phyloP scores from a whole-genome alignment of 1,140 invertebrate species.

The Drosophila micromelanica region DNA sequence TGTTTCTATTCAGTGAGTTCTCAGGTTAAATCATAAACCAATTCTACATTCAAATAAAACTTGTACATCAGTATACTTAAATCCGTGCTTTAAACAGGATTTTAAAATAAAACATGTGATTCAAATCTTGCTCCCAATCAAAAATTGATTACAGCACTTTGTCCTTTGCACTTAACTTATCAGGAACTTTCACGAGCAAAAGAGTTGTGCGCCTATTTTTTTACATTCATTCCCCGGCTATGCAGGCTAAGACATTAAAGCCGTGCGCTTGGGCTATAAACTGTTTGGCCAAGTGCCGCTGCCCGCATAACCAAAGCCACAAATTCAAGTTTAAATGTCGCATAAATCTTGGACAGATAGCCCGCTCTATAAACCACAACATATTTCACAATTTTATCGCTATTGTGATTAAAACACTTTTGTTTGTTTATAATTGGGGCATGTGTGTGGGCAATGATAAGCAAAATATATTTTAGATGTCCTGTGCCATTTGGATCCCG shows the following conservation, averaged over 20 bases:
- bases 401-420: constrained; percentile 51
- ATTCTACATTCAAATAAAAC: too few species aligned
- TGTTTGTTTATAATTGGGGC: constrained; percentile 62
- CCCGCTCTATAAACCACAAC: constrained; percentile 34
- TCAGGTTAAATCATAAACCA: too few species aligned
- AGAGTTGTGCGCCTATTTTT: background rate
- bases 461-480: constrained; percentile 36
- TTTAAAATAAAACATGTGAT: too few species aligned
- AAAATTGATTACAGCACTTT: too few species aligned
- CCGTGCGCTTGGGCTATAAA: background rate
- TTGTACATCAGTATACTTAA: too few species aligned
- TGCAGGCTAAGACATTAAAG: constrained; percentile 3
- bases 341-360: constrained; percentile 61
- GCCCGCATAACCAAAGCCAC: constrained; percentile 46
- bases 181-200: background rate
- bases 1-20: too few species aligned
- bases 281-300: constrained; percentile 12
- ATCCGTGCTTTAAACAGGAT: too few species aligned
- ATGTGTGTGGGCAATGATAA: constrained; percentile 48
- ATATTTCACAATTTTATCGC: constrained; percentile 62
- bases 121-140: background rate
- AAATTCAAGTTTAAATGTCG: constrained; percentile 62
- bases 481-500: background rate
- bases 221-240: too few species aligned
- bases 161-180: background rate